These are phyloP conservation scores for Onychomys leucogaster DNA, from an alignment of 2,797 vertebrate genomes.

Conservation along the genomic window DNA sequence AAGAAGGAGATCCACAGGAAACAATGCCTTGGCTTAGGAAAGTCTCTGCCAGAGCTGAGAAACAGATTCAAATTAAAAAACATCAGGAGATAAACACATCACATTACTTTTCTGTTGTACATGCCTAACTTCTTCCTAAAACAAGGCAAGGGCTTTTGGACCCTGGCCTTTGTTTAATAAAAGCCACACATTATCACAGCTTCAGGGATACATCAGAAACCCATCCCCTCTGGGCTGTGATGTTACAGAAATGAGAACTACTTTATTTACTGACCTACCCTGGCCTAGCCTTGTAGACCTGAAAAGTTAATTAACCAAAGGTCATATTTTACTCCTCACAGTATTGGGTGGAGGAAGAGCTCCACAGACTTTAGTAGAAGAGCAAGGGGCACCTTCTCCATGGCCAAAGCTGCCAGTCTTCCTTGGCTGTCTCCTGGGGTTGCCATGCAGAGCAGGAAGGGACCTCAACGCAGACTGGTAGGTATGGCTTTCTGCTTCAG, in stretches of 20 bases:
- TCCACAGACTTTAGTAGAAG: not conserved
- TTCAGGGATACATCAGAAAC: conserved; percentile 76
- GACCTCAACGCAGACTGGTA: too few relatives aligned
- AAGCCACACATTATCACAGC: conserved; percentile 78
- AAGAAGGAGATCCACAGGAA: not conserved
- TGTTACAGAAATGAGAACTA: conserved; percentile 81
- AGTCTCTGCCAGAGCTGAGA: not conserved
- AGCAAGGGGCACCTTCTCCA: not conserved
- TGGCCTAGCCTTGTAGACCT: conserved; percentile 73
- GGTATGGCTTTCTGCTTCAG: not conserved
- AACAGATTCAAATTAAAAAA: conserved; percentile 29
- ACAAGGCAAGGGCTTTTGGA: conserved; percentile 63
- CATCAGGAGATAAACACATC: conserved; percentile 54
- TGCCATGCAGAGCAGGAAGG: not conserved
- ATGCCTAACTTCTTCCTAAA: conserved; percentile 52
- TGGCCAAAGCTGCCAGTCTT: not conserved
- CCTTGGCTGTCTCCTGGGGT: not conserved
- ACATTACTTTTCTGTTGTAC: conserved; percentile 76
- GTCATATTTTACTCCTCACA: conserved; percentile 73
- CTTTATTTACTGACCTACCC: conserved; percentile 78
- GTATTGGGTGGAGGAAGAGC: not conserved
- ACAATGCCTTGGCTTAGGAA: not conserved
- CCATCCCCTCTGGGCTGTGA: conserved; percentile 74
- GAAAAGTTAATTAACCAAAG: conserved; percentile 85
- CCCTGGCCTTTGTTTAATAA: conserved; percentile 78